These are phyloP conservation scores for Digitonthophagus gazella DNA, from an alignment of 2,888 invertebrate species.

Conservation along the genomic window DNA sequence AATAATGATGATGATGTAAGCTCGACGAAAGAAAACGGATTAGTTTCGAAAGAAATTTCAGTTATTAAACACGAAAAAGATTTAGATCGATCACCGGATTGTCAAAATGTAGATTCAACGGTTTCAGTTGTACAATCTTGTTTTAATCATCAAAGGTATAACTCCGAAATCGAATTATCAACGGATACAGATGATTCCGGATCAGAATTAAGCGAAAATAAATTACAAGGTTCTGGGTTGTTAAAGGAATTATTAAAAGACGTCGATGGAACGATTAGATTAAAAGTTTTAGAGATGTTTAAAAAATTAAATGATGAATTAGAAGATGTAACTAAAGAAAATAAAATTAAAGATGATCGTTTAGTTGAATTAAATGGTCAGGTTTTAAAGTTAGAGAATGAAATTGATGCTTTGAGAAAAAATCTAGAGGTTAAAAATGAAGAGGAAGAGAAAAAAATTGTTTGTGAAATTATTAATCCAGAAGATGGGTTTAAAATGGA, in stretches of 20 bases:
- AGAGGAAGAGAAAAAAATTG: neutral
- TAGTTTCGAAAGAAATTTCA: constrained; percentile 19
- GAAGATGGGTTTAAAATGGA: constrained; percentile 8
- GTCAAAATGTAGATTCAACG: constrained; percentile 38
- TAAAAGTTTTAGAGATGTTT: constrained; percentile 43
- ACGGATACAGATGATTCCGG: constrained; percentile 70
- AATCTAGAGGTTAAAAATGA: neutral
- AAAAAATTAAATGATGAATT: constrained; percentile 43
- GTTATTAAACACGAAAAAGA: constrained; percentile 28
- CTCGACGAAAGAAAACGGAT: constrained; percentile 24
- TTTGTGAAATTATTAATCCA: neutral
- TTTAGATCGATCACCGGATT: constrained; percentile 28
- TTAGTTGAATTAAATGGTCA: constrained; percentile 39
- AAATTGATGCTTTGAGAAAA: neutral
- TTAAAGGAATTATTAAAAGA: constrained; percentile 43
- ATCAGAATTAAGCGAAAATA: constrained; percentile 47
- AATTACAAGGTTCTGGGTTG: constrained; percentile 41
- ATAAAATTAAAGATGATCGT: constrained; percentile 43
- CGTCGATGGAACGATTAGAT: constrained; percentile 38
- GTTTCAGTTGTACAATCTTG: constrained; percentile 39
- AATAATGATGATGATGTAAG: constrained; percentile 21
- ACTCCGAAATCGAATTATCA: constrained; percentile 66
- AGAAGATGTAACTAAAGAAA: constrained; percentile 41
- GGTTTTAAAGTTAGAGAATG: neutral
- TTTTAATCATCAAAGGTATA: constrained; percentile 40